Conservation (phyloP, 2,888 invertebrate species). For the Asteroscopus sphinx region DNA sequence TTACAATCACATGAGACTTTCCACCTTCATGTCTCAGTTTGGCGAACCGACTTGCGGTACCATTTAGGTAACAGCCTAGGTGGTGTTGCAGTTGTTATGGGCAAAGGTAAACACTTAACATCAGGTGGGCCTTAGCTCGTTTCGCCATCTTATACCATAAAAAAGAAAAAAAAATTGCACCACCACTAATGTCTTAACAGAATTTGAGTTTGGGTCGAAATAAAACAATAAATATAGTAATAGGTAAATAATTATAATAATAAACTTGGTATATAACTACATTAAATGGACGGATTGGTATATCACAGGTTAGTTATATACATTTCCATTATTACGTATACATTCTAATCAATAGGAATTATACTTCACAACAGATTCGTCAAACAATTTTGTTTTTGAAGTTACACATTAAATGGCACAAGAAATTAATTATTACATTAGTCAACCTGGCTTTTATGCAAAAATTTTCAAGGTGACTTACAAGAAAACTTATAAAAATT, state of each 20-base stretch:
- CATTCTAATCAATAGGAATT: constrained; percentile 41
- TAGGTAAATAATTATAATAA: constrained; percentile 62
- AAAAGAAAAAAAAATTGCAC: no score
- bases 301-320: constrained; percentile 88
- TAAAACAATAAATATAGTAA: constrained; percentile 42
- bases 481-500: neutral
- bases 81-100: no score
- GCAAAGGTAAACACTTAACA: no score
- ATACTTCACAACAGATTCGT: constrained; percentile 32
- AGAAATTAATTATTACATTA: constrained; percentile 42
- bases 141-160: no score
- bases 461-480: neutral
- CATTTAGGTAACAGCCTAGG: no score
- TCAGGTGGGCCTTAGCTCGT: no score
- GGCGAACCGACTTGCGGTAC: no score
- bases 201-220: constrained; percentile 3
- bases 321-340: constrained; percentile 67
- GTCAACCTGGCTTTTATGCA: constrained; percentile 19
- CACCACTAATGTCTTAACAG: no score
- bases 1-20: no score
- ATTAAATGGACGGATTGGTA: constrained; percentile 82
- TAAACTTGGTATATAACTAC: constrained; percentile 63
- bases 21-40: no score
- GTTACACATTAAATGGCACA: constrained; percentile 63
- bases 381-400: constrained; percentile 30